These are phyloP conservation scores for Alca torda DNA, from an alignment of 2,797 vertebrate species.

Conservation along the genomic window DNA sequence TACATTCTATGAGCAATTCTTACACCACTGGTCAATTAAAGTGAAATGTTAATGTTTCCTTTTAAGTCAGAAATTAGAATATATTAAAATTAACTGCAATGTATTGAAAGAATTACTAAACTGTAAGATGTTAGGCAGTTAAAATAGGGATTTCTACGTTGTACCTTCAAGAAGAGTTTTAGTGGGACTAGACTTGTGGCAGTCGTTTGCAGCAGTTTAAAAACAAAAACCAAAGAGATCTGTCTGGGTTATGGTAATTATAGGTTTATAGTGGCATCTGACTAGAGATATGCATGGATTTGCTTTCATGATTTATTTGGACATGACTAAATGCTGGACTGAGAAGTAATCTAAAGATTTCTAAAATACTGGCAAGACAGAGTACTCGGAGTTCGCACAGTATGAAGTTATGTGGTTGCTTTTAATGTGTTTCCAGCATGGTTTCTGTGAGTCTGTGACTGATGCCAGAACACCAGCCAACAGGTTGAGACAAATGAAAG, in stretches of 20 bases:
- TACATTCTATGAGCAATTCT: neutral
- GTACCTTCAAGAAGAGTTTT: neutral
- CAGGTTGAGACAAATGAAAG: neutral
- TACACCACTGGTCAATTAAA: neutral
- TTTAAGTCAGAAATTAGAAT: neutral
- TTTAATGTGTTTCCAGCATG: neutral
- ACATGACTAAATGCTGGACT: neutral
- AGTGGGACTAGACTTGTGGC: neutral
- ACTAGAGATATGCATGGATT: neutral
- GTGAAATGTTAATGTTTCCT: neutral
- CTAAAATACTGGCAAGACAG: neutral
- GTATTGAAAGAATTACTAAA: neutral
- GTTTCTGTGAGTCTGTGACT: neutral
- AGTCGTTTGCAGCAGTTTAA: neutral
- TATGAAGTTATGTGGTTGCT: neutral
- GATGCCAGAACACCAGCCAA: neutral
- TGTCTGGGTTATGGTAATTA: neutral
- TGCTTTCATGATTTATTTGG: neutral
- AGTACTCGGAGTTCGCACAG: neutral
- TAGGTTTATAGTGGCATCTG: neutral
- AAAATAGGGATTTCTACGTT: neutral
- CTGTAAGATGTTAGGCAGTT: neutral
- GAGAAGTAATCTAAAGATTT: neutral
- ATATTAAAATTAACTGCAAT: neutral
- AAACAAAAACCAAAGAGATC: neutral